Percentiles rank a stretch among this genome's conserved stretches.
Conservation (phyloP, 2,888 invertebrate genomes). For the Drosophila cracens region DNA sequence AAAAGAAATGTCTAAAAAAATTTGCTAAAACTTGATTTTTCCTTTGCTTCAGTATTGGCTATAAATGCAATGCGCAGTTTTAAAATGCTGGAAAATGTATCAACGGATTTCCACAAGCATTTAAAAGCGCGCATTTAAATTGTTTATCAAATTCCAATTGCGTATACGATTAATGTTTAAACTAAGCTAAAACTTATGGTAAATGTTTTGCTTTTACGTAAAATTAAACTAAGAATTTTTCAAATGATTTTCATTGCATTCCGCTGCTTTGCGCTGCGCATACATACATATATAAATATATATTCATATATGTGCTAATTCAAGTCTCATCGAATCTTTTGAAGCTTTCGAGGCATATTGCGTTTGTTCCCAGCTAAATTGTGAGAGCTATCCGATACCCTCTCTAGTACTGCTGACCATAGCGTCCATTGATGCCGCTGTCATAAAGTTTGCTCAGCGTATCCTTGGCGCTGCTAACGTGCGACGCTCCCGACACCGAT, state of each 20-base stretch:
- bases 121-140: slow-evolving; percentile 80
- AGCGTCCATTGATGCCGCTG: slow-evolving; percentile 90
- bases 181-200: slow-evolving; percentile 52
- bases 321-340: slow-evolving; percentile 80
- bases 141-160: slow-evolving; percentile 18
- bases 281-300: slow-evolving; percentile 12
- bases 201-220: slow-evolving; percentile 17
- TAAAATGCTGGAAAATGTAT: slow-evolving; percentile 70
- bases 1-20: slow-evolving; percentile 29
- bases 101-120: slow-evolving; percentile 61
- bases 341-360: slow-evolving; percentile 81
- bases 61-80: slow-evolving; percentile 79
- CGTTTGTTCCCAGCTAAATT: slow-evolving; percentile 76
- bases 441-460: slow-evolving; percentile 95
- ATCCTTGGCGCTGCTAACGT: slow-evolving; percentile 87
- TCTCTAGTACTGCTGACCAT: slow-evolving; percentile 84
- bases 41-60: slow-evolving; percentile 20
- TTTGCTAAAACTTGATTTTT: slow-evolving; percentile 33
- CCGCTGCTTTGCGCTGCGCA: slow-evolving; percentile 29
- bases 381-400: slow-evolving; percentile 61
- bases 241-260: slow-evolving; percentile 61
- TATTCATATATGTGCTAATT: slow-evolving; percentile 59
- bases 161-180: slow-evolving; percentile 26
- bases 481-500: slow-evolving; percentile 51
- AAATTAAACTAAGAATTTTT: slow-evolving; percentile 64